Conservation (phyloP, 2,797 vertebrate species). For the Etheostoma nigrum region DNA sequence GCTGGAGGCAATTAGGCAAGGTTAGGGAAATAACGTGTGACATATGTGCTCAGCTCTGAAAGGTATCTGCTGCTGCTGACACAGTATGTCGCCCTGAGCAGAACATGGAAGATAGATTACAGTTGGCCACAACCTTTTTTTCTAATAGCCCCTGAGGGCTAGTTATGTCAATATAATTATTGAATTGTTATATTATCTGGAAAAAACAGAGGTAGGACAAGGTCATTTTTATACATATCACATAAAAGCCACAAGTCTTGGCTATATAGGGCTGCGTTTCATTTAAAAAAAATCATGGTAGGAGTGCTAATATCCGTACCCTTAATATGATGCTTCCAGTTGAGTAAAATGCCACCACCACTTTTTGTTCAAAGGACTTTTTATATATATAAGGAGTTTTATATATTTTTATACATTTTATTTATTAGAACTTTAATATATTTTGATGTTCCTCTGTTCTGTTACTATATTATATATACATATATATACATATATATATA, state of each 20-base stretch:
- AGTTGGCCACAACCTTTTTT: neutral
- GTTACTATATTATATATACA: too few relatives aligned
- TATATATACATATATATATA: too few relatives aligned
- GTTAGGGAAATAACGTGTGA: slow-evolving; percentile 15
- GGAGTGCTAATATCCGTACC: too few relatives aligned
- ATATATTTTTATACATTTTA: too few relatives aligned
- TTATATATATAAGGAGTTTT: too few relatives aligned
- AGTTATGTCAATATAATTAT: neutral
- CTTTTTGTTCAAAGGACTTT: too few relatives aligned
- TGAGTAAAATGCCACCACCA: neutral
- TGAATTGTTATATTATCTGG: neutral
- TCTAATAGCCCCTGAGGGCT: neutral
- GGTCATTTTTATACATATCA: neutral
- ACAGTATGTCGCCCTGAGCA: neutral
- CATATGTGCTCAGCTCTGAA: slow-evolving; percentile 11
- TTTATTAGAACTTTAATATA: too few relatives aligned
- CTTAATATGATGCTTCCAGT: too few relatives aligned
- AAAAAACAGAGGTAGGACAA: neutral
- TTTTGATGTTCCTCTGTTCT: too few relatives aligned
- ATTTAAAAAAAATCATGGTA: too few relatives aligned
- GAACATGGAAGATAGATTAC: neutral
- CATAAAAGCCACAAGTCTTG: neutral
- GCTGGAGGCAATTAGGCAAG: slow-evolving; percentile 1
- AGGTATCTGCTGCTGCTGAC: slow-evolving; percentile 17
- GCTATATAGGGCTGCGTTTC: too few relatives aligned